Evolutionary conservation across 2,888 invertebrate species (phyloP).

Genomic region (Catocala nupta): DNA sequence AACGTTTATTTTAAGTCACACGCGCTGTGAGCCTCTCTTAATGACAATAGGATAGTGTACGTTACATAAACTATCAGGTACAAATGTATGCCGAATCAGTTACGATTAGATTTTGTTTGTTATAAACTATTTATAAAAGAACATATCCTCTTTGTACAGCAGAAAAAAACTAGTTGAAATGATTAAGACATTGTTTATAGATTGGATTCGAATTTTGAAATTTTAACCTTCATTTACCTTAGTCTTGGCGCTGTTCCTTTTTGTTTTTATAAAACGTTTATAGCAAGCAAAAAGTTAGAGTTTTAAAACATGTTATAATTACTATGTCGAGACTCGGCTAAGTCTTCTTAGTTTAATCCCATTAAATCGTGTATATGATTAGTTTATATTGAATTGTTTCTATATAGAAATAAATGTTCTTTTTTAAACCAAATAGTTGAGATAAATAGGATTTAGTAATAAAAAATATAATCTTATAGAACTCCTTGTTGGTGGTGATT

Average conservation of each 20-base stretch:
- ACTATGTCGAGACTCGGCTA: conserved; percentile 47
- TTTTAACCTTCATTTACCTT: background rate
- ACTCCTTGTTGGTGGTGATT: conserved; percentile 35
- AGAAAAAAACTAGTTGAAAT: conserved; percentile 1
- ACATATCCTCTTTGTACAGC: conserved; percentile 1
- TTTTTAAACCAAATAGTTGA: conserved; percentile 70
- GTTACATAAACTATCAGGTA: conserved; percentile 69
- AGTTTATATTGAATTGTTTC: conserved; percentile 56
- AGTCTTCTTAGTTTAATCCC: conserved; percentile 53
- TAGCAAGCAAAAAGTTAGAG: conserved; percentile 46
- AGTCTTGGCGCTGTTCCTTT: background rate
- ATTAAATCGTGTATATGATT: conserved; percentile 56
- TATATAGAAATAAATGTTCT: conserved; percentile 55
- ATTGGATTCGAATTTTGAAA: background rate
- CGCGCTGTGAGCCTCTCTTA: conserved; percentile 60
- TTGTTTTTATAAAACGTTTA: conserved; percentile 38
- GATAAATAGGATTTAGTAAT: conserved; percentile 53
- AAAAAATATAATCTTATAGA: conserved; percentile 36
- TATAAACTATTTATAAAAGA: conserved; percentile 37
- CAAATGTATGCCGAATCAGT: conserved; percentile 65
- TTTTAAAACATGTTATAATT: conserved; percentile 54
- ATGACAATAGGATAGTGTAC: conserved; percentile 71
- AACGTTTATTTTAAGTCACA: conserved; percentile 48
- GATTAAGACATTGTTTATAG: conserved; percentile 1
- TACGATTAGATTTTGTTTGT: conserved; percentile 39